phyloP scores from a whole-genome alignment of 2,113 vertebrate genomes.

The Anoplopoma fimbria region DNA sequence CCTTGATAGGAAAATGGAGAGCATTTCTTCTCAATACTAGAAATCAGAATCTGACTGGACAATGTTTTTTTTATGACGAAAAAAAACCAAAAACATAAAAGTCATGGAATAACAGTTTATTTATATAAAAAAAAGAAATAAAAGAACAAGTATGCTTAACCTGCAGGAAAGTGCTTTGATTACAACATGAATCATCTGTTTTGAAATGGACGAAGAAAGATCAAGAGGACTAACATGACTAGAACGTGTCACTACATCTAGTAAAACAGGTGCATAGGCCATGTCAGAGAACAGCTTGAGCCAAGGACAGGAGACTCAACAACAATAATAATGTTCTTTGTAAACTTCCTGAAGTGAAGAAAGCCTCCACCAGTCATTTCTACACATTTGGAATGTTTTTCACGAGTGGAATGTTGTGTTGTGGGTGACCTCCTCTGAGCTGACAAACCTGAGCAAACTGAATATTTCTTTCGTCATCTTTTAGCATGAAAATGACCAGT shows the following conservation, averaged over 20 bases:
- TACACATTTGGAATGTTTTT: neutral
- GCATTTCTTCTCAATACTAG: neutral
- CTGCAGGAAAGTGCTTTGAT: conserved; percentile 41
- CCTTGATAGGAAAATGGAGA: neutral
- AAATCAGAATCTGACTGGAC: neutral
- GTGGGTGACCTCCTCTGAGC: no score
- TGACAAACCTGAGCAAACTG: no score
- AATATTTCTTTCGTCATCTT: neutral
- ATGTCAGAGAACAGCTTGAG: no score
- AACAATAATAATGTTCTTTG: neutral
- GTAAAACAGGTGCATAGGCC: neutral
- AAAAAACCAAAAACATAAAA: neutral
- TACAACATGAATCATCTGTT: neutral
- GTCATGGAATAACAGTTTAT: conserved; percentile 29
- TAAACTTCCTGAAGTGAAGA: neutral
- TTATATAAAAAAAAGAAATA: conserved; percentile 16
- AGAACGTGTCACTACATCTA: neutral
- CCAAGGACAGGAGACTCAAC: neutral
- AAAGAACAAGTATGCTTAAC: conserved; percentile 5
- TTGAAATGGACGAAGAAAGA: neutral
- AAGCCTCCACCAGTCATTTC: neutral
- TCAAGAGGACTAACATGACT: neutral
- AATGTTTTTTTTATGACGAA: neutral
- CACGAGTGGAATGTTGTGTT: no score
- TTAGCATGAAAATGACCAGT: neutral